Percentiles rank a stretch among this genome's conserved stretches.
Conservation (phyloP, 2,113 vertebrate species). For the Labrus mixtus region DNA sequence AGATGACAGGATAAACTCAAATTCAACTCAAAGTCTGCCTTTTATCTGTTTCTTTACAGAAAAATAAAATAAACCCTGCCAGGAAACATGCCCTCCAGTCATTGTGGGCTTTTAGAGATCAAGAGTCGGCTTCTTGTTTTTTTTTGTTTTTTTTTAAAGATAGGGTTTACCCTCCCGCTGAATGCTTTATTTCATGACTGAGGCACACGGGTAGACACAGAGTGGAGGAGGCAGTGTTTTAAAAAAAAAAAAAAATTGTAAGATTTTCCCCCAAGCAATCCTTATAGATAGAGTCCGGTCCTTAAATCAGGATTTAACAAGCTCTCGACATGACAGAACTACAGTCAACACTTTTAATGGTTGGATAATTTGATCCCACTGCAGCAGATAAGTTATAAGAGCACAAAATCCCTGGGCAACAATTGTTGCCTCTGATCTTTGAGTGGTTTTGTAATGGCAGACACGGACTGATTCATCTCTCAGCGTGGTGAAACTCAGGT, state of each 20-base stretch:
- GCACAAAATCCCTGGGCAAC: not conserved
- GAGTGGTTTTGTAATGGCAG: conserved; percentile 7
- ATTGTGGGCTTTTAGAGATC: conserved; percentile 22
- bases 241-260: no score
- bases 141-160: conserved; percentile 11
- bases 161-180: not conserved
- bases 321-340: not conserved
- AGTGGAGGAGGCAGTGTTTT: not conserved
- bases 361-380: not conserved
- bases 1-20: conserved; percentile 4
- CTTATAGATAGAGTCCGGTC: not conserved
- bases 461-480: conserved; percentile 10
- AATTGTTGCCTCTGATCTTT: conserved; percentile 15
- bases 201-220: not conserved
- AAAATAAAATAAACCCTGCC: not conserved
- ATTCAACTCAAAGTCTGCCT: not conserved
- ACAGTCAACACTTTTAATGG: not conserved
- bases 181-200: conserved; percentile 28
- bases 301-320: not conserved
- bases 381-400: not conserved
- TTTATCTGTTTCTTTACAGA: conserved; percentile 3
- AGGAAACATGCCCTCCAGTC: not conserved
- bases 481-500: conserved; percentile 41
- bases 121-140: conserved; percentile 8
- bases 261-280: not conserved